phyloP scores from a whole-genome alignment of 2,113 vertebrate species.

The Pipa parva region DNA sequence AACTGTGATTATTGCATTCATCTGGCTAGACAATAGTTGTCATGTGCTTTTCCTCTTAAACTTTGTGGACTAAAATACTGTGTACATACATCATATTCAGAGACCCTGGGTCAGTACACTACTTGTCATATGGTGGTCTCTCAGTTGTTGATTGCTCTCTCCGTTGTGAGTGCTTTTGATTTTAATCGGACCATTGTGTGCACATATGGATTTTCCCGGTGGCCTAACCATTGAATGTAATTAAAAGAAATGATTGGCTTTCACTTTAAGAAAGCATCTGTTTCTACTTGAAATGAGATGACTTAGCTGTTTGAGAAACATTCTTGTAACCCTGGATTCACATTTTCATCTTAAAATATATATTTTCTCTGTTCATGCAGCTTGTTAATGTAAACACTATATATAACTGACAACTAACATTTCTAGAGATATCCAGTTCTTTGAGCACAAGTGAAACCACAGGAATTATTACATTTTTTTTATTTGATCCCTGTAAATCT shows the following conservation, averaged over 20 bases:
- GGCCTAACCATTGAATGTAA: conserved; percentile 73
- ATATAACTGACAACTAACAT: conserved; percentile 71
- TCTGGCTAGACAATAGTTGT: not conserved
- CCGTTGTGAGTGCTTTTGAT: conserved; percentile 67
- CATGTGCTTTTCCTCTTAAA: conserved; percentile 19
- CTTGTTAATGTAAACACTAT: conserved; percentile 74
- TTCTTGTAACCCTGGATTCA: conserved; percentile 73
- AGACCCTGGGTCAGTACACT: conserved; percentile 46
- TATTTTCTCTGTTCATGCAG: conserved; percentile 71
- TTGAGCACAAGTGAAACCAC: conserved; percentile 65
- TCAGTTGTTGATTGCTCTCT: conserved; percentile 66
- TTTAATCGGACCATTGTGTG: conserved; percentile 71
- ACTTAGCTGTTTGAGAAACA: conserved; percentile 76
- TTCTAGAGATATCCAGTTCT: conserved; percentile 69
- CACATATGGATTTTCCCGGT: conserved; percentile 75
- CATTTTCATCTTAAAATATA: conserved; percentile 75
- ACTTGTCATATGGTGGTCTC: conserved; percentile 61
- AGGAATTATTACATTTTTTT: conserved; percentile 74
- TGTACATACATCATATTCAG: conserved; percentile 23
- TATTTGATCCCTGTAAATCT: conserved; percentile 78
- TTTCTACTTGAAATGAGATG: conserved; percentile 80
- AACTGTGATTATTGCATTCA: not conserved
- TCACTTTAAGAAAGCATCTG: conserved; percentile 80
- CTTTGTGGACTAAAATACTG: too few species aligned
- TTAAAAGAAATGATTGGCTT: conserved; percentile 80